Conservation (phyloP, 2,113 vertebrate genomes). For the Girardinichthys multiradiatus region DNA sequence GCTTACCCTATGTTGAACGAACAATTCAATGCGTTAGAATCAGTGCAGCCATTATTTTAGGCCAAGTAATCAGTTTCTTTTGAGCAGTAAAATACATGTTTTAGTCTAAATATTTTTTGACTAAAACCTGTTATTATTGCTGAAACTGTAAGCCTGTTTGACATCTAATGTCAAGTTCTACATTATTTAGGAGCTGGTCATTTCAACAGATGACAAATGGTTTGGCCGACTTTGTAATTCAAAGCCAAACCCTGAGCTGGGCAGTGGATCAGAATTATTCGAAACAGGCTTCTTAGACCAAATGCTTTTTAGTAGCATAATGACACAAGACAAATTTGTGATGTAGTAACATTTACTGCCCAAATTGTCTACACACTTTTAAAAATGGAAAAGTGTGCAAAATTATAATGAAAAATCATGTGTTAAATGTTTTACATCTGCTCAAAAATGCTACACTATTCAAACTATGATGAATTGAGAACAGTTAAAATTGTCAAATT, state of each 20-base stretch:
- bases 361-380: too few species aligned
- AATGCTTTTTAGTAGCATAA: too few species aligned
- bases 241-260: background rate
- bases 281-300: too few species aligned
- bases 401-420: background rate
- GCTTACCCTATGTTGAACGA: background rate
- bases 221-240: background rate
- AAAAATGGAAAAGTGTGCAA: too few species aligned
- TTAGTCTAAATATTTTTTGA: background rate
- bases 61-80: background rate
- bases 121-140: background rate
- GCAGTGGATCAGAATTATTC: background rate
- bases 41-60: background rate
- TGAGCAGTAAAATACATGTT: background rate
- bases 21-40: background rate
- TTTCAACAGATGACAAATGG: background rate
- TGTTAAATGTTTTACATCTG: background rate
- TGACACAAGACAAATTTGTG: too few species aligned
- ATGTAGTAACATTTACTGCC: too few species aligned
- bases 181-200: too few species aligned
- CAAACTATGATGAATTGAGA: background rate
- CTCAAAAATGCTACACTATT: background rate
- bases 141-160: background rate
- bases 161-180: background rate
- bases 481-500: background rate